Conservation (phyloP, 2,888 invertebrate species). For the Bruchidius siliquastri region DNA sequence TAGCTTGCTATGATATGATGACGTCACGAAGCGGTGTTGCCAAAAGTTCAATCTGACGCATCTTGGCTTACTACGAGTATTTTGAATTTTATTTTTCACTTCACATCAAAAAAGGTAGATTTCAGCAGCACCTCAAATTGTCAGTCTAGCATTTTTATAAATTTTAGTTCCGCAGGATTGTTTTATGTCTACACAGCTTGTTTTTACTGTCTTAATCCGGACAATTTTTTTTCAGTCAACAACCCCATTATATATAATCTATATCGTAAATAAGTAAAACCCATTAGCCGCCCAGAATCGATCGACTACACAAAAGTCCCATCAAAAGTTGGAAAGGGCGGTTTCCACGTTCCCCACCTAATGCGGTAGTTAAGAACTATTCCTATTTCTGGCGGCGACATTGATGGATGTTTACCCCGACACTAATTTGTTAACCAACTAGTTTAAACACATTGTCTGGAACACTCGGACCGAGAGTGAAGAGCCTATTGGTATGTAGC, state of each 20-base stretch:
- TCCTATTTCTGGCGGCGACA: constrained; percentile 21
- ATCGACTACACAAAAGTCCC: background rate
- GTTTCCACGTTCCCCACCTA: background rate
- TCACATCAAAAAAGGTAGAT: no score
- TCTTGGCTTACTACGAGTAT: no score
- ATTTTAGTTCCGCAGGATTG: no score
- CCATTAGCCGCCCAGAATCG: background rate
- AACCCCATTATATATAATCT: background rate
- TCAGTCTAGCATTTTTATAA: no score
- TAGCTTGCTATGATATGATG: no score
- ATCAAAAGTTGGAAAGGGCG: background rate
- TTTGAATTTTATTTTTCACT: no score
- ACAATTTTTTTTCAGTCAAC: no score
- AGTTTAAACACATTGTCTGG: constrained; percentile 19
- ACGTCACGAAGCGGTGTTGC: no score
- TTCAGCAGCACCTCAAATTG: no score
- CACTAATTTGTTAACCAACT: constrained; percentile 22
- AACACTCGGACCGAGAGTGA: constrained; percentile 11
- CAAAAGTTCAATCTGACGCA: no score
- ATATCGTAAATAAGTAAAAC: background rate
- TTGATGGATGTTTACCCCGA: constrained; percentile 26
- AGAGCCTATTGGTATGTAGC: background rate
- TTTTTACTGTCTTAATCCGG: no score
- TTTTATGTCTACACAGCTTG: no score
- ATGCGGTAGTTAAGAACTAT: background rate